Conservation (phyloP, 2,888 invertebrate species). For the Mesochorus sp. region DNA sequence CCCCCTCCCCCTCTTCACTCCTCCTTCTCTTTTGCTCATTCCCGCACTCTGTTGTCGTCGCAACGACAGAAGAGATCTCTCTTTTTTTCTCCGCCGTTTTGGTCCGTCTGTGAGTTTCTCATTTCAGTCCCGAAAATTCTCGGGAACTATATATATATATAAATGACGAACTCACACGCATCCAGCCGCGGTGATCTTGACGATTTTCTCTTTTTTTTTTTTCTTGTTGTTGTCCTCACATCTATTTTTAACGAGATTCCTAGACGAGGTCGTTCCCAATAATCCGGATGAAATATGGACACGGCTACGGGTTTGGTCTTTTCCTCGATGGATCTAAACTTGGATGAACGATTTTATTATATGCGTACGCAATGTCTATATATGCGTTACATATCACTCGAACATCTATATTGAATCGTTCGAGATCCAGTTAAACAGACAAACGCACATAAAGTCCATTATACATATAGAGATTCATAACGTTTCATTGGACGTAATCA, state of each 20-base stretch:
- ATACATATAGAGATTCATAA: conserved; percentile 26
- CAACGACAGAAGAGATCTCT: conserved; percentile 21
- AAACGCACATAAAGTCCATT: neutral
- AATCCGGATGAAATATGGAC: conserved; percentile 3
- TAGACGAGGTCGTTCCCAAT: conserved; percentile 43
- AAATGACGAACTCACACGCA: conserved; percentile 2
- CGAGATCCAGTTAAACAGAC: conserved; percentile 35
- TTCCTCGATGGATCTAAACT: neutral
- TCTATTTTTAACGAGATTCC: conserved; percentile 48
- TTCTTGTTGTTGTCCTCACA: neutral
- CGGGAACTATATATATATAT: conserved; percentile 8
- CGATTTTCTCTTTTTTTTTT: conserved; percentile 13
- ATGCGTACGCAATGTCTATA: neutral
- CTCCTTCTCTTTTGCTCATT: conserved; percentile 9
- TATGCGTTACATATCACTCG: neutral
- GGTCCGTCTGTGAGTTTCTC: conserved; percentile 14
- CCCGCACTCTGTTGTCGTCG: conserved; percentile 18
- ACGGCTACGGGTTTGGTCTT: conserved; percentile 20
- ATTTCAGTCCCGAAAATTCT: conserved; percentile 38
- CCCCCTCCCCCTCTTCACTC: neutral
- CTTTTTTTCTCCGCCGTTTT: conserved; percentile 18
- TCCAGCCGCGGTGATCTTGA: conserved; percentile 24
- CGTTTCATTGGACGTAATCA: conserved; percentile 65
- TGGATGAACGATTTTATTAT: conserved; percentile 1
- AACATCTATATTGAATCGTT: conserved; percentile 19